These are phyloP conservation scores for Cololabis saira DNA, from an alignment of 2,113 vertebrate species.

Conservation along the genomic window DNA sequence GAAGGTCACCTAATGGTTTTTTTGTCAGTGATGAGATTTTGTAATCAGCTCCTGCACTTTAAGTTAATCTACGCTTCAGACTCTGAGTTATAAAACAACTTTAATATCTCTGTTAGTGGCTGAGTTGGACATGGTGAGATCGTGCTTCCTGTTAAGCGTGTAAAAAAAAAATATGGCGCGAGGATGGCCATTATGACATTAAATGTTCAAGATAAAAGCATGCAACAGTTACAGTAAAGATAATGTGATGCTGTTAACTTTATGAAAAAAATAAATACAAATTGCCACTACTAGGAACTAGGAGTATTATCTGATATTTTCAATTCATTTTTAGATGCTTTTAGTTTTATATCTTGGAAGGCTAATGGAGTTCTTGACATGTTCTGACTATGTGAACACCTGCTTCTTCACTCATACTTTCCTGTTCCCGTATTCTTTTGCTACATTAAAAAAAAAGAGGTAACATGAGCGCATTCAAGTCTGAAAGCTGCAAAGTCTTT, in stretches of 20 bases:
- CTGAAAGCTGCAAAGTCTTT: constrained; percentile 1
- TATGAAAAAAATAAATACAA: too few relatives aligned
- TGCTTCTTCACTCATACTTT: background rate
- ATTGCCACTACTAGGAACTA: background rate
- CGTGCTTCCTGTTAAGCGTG: background rate
- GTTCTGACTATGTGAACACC: too few relatives aligned
- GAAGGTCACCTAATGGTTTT: constrained; percentile 23
- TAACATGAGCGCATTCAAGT: background rate
- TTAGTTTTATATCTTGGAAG: too few relatives aligned
- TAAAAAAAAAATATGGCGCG: too few relatives aligned
- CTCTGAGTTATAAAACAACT: constrained; percentile 38
- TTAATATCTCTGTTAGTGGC: constrained; percentile 31
- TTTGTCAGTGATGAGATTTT: constrained; percentile 26
- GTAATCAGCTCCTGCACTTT: constrained; percentile 26
- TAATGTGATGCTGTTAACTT: too few relatives aligned
- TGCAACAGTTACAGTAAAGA: too few relatives aligned
- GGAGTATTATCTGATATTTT: background rate
- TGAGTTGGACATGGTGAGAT: constrained; percentile 1
- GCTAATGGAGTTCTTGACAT: too few relatives aligned
- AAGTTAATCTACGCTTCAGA: constrained; percentile 39
- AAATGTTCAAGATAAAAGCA: too few relatives aligned
- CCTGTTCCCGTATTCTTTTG: background rate
- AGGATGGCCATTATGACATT: too few relatives aligned
- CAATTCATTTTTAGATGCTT: too few relatives aligned
- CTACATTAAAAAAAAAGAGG: background rate